These are phyloP conservation scores for Zhuqinia jingwanae DNA, from an alignment of 2,888 invertebrate genomes.

Conservation along the genomic window DNA sequence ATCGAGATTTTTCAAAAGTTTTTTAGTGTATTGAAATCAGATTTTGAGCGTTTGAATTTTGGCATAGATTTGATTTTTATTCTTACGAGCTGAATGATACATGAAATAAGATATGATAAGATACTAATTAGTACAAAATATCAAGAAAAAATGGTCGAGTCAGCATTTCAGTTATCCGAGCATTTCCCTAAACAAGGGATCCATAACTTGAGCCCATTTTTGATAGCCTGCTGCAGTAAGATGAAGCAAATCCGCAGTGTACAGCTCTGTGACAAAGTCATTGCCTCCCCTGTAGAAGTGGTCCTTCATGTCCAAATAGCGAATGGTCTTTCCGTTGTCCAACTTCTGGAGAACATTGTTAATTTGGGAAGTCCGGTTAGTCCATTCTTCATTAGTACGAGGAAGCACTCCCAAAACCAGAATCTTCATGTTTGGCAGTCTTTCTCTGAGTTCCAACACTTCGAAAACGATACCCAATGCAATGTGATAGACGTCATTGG, in stretches of 20 bases:
- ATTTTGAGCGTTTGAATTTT: too few relatives aligned
- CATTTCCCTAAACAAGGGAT: constrained; percentile 72
- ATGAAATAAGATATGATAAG: too few relatives aligned
- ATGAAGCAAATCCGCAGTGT: constrained; percentile 71
- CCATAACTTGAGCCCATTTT: constrained; percentile 76
- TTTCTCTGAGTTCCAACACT: constrained; percentile 32
- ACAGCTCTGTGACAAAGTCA: constrained; percentile 63
- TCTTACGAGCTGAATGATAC: too few relatives aligned
- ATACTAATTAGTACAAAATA: too few relatives aligned
- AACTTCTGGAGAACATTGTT: constrained; percentile 62
- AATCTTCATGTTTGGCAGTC: constrained; percentile 69
- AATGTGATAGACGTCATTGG: constrained; percentile 81
- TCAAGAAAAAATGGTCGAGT: not conserved
- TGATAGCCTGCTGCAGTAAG: constrained; percentile 72
- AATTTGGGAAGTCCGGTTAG: constrained; percentile 43
- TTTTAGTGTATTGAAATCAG: too few relatives aligned
- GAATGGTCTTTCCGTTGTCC: constrained; percentile 71
- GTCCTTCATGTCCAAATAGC: constrained; percentile 76
- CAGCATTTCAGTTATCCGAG: constrained; percentile 29
- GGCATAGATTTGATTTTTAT: too few relatives aligned
- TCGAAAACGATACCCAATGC: constrained; percentile 80
- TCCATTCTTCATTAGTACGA: constrained; percentile 47
- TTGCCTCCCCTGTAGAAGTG: constrained; percentile 70
- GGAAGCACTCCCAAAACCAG: constrained; percentile 71
- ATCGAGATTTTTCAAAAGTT: too few relatives aligned